A percentile compares a stretch with the other conserved stretches of the same genome.
These are phyloP conservation scores for Heliothis subflexa DNA, from an alignment of 1,140 invertebrate genomes.

Conservation along the genomic window DNA sequence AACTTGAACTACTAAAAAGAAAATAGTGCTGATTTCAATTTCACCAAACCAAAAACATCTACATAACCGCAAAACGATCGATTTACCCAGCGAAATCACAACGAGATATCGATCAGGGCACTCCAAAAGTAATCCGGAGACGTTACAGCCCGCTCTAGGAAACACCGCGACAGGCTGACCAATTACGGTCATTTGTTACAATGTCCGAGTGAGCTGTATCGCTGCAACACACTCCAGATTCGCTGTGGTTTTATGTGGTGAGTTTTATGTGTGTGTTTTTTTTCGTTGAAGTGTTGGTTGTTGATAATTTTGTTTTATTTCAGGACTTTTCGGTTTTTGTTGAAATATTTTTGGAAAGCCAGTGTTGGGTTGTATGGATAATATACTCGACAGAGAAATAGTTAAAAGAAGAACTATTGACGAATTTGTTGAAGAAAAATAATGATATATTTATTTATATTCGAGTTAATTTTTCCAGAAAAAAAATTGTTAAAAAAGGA, in stretches of 20 bases:
- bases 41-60: too few relatives aligned
- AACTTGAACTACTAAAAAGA: too few relatives aligned
- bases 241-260: not conserved
- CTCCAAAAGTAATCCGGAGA: slow-evolving; percentile 51
- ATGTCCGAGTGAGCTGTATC: slow-evolving; percentile 59
- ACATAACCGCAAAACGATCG: slow-evolving; percentile 16
- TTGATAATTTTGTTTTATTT: not conserved
- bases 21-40: too few relatives aligned
- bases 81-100: slow-evolving; percentile 44
- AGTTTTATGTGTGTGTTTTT: slow-evolving; percentile 29
- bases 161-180: slow-evolving; percentile 63
- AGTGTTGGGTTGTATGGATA: too few relatives aligned
- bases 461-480: too few relatives aligned
- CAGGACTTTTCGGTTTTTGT: not conserved
- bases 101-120: slow-evolving; percentile 34
- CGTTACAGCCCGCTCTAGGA: slow-evolving; percentile 44
- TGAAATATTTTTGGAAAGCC: too few relatives aligned
- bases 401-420: too few relatives aligned
- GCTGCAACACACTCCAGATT: slow-evolving; percentile 50
- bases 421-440: too few relatives aligned
- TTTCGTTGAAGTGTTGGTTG: not conserved
- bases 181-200: slow-evolving; percentile 72
- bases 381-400: too few relatives aligned
- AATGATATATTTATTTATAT: too few relatives aligned
- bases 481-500: too few relatives aligned